Evolutionary conservation across 1,140 invertebrate genomes (phyloP), one percentile per base, ranked within the genome.

Genomic region (Gryllus bimaculatus): DNA sequence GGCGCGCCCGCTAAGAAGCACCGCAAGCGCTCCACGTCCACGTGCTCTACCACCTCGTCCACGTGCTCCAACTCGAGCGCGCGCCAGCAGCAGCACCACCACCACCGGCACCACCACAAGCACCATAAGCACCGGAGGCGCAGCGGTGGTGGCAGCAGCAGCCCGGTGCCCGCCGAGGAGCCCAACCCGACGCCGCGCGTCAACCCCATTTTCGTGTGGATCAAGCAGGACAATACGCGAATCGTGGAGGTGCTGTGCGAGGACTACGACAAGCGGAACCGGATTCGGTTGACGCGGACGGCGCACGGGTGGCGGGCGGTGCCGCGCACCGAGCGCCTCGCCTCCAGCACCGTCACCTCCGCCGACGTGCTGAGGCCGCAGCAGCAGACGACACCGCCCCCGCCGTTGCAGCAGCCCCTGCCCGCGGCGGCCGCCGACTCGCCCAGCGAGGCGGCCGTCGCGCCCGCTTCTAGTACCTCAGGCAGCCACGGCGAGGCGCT

Each of bases 241-340:
- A 93, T 95, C 83, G 90, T 94, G 83, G 92, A 94, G 85, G 93
- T 95, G 81, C 90, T 91, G 84, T 94, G 93, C 86, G 93, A 94
- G 85, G 93, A 95, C 84, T 95, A 94, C 87, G 93, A 94, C 86
- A 91, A 92, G 83, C 87, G 93, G 73, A 95, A 94, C 86, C 90
- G 93, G 15, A 93, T 95, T 80, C 90, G 92, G 81, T 86, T 95
- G 82, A 93, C 92, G 77, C 93, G 93, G 83, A 94, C 93, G 7
- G 88, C 92, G 6, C 89, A 90, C 83, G 93, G 93, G 82, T 95
- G 93, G 93, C 89, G 92, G 73, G 93, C 93, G 26, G 93, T 93
- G 86, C 93, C 93, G 80, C 88, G 92, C 78, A 94, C 93, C 48
- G 90, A 91, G 82, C 89, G 90, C 78, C 87, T 89, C 79, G 88